A percentile compares a stretch with the other conserved stretches of the same genome.
phyloP scores from a whole-genome alignment of 2,113 vertebrate species.

The Aviceda subcristata region DNA sequence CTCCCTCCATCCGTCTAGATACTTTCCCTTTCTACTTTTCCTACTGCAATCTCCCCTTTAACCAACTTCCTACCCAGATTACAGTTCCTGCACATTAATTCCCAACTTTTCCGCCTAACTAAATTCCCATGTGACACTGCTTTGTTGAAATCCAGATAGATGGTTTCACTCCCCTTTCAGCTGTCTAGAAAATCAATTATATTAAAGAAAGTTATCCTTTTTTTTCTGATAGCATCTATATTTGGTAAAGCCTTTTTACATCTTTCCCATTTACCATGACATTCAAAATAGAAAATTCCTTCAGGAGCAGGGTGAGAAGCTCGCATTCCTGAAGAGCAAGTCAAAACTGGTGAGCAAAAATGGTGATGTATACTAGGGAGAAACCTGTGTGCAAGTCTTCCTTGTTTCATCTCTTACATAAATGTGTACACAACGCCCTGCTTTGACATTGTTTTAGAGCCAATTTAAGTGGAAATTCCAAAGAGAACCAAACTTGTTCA shows the following conservation, averaged over 20 bases:
- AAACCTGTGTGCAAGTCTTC: background rate
- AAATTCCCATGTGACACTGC: background rate
- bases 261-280: background rate
- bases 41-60: background rate
- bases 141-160: background rate
- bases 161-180: background rate
- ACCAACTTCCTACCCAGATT: background rate
- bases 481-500: background rate
- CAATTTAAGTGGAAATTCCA: background rate
- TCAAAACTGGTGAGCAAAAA: background rate
- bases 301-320: fast-evolving
- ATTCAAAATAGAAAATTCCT: background rate
- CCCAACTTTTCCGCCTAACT: background rate
- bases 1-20: background rate
- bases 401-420: background rate
- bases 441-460: background rate
- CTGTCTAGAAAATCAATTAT: background rate
- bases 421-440: background rate
- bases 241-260: background rate
- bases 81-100: background rate
- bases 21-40: background rate
- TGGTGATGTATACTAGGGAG: background rate
- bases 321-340: background rate
- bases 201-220: background rate
- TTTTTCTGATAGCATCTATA: background rate